Percentiles rank a stretch among this genome's conserved stretches.
Conservation (phyloP, 2,113 vertebrate genomes). For the Psilopsiagon aurifrons region DNA sequence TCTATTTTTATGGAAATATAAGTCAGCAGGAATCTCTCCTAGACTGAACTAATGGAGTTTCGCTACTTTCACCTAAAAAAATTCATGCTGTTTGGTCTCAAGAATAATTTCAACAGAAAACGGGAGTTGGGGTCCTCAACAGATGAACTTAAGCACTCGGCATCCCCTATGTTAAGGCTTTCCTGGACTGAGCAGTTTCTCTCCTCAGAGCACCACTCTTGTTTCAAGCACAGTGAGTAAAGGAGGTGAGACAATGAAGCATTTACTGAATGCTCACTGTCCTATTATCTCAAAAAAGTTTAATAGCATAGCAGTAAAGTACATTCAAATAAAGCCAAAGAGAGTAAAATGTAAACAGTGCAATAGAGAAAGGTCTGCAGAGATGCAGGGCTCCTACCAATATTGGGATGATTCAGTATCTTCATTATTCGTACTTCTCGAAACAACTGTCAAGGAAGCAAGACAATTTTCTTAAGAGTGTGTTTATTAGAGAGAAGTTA, state of each 20-base stretch:
- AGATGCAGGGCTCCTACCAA: constrained; percentile 81
- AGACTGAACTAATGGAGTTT: neutral
- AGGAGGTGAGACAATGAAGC: neutral
- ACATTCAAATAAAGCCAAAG: constrained; percentile 4
- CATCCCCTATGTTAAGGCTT: neutral
- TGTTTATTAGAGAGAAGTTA: neutral
- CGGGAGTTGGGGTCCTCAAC: neutral
- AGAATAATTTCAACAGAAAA: neutral
- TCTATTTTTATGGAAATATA: constrained; percentile 40
- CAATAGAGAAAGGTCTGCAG: neutral
- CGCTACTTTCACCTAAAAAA: neutral
- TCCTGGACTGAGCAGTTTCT: neutral
- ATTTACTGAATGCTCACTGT: neutral
- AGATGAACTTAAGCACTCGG: fast-evolving
- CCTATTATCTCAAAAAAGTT: neutral
- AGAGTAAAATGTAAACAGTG: neutral
- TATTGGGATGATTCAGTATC: constrained; percentile 96
- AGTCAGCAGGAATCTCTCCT: constrained; percentile 12
- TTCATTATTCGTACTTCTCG: constrained; percentile 99
- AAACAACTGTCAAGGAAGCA: constrained; percentile 87
- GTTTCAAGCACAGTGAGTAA: neutral
- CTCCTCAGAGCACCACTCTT: neutral
- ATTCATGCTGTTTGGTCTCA: neutral
- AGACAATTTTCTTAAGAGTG: constrained; percentile 11
- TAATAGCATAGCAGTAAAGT: neutral